Evolutionary conservation across 2,888 invertebrate species (phyloP).

Genomic region (Amblyjoppa fuscipennis): DNA sequence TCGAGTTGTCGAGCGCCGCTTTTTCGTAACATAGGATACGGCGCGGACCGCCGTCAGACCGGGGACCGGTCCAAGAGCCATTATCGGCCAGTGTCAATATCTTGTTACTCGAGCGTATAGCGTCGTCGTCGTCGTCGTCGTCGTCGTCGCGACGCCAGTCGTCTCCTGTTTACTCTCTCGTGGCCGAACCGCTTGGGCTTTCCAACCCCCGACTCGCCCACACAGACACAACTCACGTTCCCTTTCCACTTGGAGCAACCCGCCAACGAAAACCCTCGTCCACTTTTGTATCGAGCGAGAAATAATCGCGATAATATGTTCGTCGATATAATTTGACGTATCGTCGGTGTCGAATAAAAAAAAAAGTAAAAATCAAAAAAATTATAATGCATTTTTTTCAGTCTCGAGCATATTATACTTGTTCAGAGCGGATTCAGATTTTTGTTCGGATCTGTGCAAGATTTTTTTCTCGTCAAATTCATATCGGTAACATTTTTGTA

Average conservation of each 20-base stretch:
- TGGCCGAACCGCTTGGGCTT: slow-evolving; percentile 70
- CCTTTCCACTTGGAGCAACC: slow-evolving; percentile 39
- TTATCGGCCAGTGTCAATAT: slow-evolving; percentile 83
- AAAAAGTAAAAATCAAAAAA: background rate
- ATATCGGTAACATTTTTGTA: background rate
- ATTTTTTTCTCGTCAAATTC: too few relatives aligned
- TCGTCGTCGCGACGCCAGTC: slow-evolving; percentile 75
- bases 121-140: slow-evolving; percentile 57
- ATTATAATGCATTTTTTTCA: background rate
- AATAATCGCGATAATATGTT: slow-evolving; percentile 56
- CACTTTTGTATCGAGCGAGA: slow-evolving; percentile 53
- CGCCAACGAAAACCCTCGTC: slow-evolving; percentile 33
- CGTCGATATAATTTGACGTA: slow-evolving; percentile 36
- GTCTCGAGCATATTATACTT: too few relatives aligned
- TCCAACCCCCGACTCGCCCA: slow-evolving; percentile 44
- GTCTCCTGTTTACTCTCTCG: slow-evolving; percentile 80
- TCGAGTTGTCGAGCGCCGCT: slow-evolving; percentile 71
- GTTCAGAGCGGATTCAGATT: too few relatives aligned
- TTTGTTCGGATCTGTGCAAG: too few relatives aligned
- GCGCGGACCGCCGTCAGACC: slow-evolving; percentile 74
- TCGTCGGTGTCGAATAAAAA: background rate
- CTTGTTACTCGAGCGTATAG: slow-evolving; percentile 79
- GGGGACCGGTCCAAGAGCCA: slow-evolving; percentile 75
- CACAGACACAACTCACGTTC: slow-evolving; percentile 41
- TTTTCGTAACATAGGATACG: slow-evolving; percentile 58